These are phyloP conservation scores for Cryptoleucopteryx plumbea DNA, from an alignment of 2,113 vertebrate species.

Conservation along the genomic window DNA sequence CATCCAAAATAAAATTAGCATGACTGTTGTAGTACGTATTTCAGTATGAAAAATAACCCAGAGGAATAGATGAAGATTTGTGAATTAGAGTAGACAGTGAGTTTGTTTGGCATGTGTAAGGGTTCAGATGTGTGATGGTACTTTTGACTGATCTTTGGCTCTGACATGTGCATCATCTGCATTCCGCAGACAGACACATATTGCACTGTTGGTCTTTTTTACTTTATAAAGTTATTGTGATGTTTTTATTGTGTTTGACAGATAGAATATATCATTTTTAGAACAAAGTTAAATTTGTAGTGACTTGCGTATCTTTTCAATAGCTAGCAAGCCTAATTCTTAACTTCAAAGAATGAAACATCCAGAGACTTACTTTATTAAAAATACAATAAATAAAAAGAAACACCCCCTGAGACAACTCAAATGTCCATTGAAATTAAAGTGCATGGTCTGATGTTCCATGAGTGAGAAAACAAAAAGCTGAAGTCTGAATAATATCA, in stretches of 20 bases:
- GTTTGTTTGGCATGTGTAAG: neutral
- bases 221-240: neutral
- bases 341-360: neutral
- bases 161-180: neutral
- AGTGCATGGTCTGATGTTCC: neutral
- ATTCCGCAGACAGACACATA: neutral
- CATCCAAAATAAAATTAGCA: neutral
- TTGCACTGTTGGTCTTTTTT: neutral
- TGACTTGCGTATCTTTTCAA: neutral
- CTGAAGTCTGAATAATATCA: neutral
- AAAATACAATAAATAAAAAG: neutral
- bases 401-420: neutral
- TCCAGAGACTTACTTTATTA: neutral
- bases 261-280: neutral
- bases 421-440: neutral
- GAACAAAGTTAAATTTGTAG: neutral
- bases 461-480: neutral
- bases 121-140: neutral
- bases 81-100: neutral
- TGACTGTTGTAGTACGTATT: neutral
- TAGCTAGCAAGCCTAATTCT: neutral
- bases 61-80: neutral
- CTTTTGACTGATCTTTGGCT: neutral
- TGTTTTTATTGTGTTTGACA: slow-evolving; percentile 1
- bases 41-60: neutral